Evolutionary conservation across 92 coral and sea anemone species (phyloP).

Genomic region (Isaurus tuberculatus): DNA sequence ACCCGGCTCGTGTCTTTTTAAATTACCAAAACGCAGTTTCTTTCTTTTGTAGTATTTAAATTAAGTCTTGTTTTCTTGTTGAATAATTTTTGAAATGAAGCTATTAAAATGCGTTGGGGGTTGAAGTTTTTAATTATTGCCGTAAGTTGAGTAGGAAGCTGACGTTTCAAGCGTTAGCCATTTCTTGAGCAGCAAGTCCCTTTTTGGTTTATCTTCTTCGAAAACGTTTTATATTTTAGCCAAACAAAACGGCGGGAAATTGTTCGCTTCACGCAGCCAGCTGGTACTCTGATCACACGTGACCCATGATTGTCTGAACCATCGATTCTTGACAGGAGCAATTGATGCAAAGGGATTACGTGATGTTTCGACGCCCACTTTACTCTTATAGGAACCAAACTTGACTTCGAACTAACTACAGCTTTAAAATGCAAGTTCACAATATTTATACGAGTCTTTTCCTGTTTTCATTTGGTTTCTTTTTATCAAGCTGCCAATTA

Average conservation of each 20-base stretch:
- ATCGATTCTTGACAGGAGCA: constrained; percentile 36
- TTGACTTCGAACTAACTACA: constrained; percentile 5
- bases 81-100: no score
- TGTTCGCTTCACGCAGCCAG: background rate
- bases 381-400: background rate
- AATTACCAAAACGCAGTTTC: no score
- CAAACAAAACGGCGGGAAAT: background rate
- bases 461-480: background rate
- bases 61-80: no score
- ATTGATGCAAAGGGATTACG: constrained; percentile 45
- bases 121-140: no score
- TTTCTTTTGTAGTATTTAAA: no score
- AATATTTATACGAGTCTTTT: background rate
- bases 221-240: no score
- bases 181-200: no score
- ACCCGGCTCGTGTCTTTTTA: no score
- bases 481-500: background rate
- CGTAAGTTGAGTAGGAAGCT: no score
- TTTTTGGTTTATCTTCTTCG: no score
- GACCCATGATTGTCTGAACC: constrained; percentile 42
- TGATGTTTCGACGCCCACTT: constrained; percentile 33
- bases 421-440: constrained; percentile 15
- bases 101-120: no score
- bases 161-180: no score
- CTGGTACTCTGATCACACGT: constrained; percentile 36